A percentile compares a stretch with the other conserved stretches of the same genome.
Evolutionary conservation across 1,140 invertebrate genomes (phyloP).

Genomic region (Caenorhabditis tropicalis): DNA sequence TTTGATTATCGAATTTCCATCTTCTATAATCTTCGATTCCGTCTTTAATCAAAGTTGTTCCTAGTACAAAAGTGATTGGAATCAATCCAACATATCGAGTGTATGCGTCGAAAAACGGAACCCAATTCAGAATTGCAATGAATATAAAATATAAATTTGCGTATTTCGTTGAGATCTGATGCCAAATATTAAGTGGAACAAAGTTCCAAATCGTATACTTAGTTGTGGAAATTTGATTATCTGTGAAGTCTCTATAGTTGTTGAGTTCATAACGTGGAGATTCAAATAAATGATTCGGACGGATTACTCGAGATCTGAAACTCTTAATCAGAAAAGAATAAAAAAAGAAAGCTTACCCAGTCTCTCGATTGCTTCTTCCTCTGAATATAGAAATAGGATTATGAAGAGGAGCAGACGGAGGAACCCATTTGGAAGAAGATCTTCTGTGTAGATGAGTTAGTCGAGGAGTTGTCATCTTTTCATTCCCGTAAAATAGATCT

Average conservation of each 20-base stretch:
- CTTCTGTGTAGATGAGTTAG: constrained; percentile 41
- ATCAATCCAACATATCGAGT: constrained; percentile 94
- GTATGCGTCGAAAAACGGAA: constrained; percentile 89
- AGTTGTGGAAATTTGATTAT: constrained; percentile 87
- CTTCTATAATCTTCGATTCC: constrained; percentile 90
- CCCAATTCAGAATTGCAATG: constrained; percentile 86
- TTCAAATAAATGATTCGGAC: constrained; percentile 44
- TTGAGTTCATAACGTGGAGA: constrained; percentile 74
- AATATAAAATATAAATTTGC: constrained; percentile 97
- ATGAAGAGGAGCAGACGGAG: constrained; percentile 25
- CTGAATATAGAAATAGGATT: constrained; percentile 40
- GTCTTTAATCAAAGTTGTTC: constrained; percentile 93
- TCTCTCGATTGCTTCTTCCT: constrained; percentile 18
- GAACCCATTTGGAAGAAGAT: constrained; percentile 47
- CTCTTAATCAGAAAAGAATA: background rate
- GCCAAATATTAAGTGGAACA: constrained; percentile 79
- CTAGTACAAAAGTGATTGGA: constrained; percentile 89
- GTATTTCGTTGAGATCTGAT: constrained; percentile 80
- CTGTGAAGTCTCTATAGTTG: constrained; percentile 77
- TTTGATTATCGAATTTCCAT: constrained; percentile 85
- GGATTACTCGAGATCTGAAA: constrained; percentile 50
- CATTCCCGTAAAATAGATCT: background rate
- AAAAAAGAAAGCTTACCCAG: background rate
- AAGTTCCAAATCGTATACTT: constrained; percentile 93
- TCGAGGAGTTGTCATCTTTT: constrained; percentile 21